Conservation (phyloP, 1,140 invertebrate genomes). For the Bombus pyrosoma region DNA sequence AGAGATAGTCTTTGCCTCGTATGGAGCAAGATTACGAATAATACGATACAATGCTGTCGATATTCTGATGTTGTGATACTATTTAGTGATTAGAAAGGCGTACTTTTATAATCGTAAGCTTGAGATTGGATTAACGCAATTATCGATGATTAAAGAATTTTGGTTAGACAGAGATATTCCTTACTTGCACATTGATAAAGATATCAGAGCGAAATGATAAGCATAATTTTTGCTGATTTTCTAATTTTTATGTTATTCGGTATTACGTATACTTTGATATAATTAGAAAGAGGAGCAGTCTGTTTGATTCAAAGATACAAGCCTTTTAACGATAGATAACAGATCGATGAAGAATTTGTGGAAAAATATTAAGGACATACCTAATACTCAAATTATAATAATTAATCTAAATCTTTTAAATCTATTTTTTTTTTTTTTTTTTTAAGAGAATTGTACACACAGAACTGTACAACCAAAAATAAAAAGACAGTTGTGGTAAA, state of each 20-base stretch:
- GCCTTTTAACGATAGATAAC: not conserved
- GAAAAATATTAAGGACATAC: not conserved
- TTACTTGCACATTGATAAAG: not conserved
- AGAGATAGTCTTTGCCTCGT: not conserved
- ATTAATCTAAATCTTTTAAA: not conserved
- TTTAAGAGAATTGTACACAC: too few species aligned
- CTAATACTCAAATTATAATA: not conserved
- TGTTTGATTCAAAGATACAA: not conserved
- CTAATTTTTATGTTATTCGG: too few species aligned
- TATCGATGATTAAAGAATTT: not conserved
- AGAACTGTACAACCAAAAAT: too few species aligned
- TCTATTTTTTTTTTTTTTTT: too few species aligned
- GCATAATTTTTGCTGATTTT: too few species aligned
- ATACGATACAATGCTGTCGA: too few species aligned
- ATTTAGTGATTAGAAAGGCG: not conserved
- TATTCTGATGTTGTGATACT: not conserved
- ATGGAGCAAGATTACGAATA: not conserved
- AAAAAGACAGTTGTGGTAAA: too few species aligned
- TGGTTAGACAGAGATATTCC: not conserved
- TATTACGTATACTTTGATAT: not conserved
- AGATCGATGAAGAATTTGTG: not conserved
- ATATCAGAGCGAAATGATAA: not conserved
- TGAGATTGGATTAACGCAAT: not conserved
- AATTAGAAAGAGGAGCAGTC: not conserved
- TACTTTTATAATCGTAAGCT: not conserved